Evolutionary conservation across 2,888 invertebrate genomes (phyloP).

Genomic region (Ophion costatus): DNA sequence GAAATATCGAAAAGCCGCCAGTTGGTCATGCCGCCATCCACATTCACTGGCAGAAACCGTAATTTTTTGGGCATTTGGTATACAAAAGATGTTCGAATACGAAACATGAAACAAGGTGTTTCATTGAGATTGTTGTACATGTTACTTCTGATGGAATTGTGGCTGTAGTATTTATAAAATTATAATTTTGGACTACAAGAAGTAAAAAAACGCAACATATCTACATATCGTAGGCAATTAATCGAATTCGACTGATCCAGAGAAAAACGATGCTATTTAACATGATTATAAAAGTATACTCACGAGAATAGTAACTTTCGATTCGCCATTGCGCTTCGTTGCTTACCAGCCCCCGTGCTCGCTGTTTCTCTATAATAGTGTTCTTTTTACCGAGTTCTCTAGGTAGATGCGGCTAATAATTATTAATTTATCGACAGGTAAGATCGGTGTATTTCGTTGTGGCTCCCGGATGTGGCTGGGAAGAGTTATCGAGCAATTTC

Average conservation of each 20-base stretch:
- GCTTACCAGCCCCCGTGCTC: background rate
- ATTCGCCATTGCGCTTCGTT: background rate
- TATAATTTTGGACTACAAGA: too few relatives aligned
- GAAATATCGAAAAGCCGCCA: background rate
- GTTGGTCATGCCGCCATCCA: background rate
- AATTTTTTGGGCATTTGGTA: background rate
- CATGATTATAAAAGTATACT: too few relatives aligned
- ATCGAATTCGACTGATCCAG: too few relatives aligned
- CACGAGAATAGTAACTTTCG: background rate
- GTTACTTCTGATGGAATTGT: too few relatives aligned
- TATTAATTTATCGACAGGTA: constrained; percentile 64
- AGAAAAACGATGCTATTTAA: too few relatives aligned
- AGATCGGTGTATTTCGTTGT: constrained; percentile 60
- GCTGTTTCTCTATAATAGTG: background rate
- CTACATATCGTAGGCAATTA: too few relatives aligned
- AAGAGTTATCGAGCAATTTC: constrained; percentile 65
- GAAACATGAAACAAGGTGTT: background rate
- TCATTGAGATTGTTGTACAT: too few relatives aligned
- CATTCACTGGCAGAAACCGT: constrained; percentile 1
- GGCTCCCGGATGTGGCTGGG: constrained; percentile 45
- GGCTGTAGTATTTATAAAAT: too few relatives aligned
- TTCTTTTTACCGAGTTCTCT: constrained; percentile 2
- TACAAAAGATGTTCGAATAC: background rate
- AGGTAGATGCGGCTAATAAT: constrained; percentile 52
- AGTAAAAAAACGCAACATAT: too few relatives aligned